A percentile compares a stretch with the other conserved stretches of the same genome.
Evolutionary conservation across 1,140 invertebrate species (phyloP).

Genomic region (Drosophila grimshawi): DNA sequence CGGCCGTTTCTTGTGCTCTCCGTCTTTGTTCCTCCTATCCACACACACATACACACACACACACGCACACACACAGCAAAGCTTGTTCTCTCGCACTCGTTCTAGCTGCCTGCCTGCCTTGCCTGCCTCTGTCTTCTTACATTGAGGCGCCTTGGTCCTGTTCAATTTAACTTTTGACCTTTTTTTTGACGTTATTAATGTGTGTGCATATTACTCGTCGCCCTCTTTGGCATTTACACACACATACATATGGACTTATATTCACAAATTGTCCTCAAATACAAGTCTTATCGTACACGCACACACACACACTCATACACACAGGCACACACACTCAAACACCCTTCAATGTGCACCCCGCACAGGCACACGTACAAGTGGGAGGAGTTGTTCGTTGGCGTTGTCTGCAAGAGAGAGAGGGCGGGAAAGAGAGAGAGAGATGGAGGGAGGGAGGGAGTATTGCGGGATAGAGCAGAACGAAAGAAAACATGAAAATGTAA

Average conservation of each 20-base stretch:
- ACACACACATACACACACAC: conserved; percentile 20
- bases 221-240: conserved; percentile 64
- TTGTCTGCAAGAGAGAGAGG: conserved; percentile 38
- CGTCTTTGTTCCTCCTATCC: conserved; percentile 43
- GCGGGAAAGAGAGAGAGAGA: conserved; percentile 13
- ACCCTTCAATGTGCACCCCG: conserved; percentile 70
- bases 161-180: conserved; percentile 72
- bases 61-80: too few species aligned
- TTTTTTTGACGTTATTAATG: conserved; percentile 73
- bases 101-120: conserved; percentile 15
- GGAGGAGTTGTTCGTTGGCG: conserved; percentile 65
- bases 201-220: conserved; percentile 66
- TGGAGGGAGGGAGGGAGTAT: neutral
- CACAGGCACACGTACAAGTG: conserved; percentile 75
- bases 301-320: conserved; percentile 39
- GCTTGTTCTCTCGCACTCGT: conserved; percentile 16
- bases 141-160: conserved; percentile 56
- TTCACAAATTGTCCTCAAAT: conserved; percentile 52
- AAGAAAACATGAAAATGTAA: conserved; percentile 64
- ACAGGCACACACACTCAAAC: conserved; percentile 46
- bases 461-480: conserved; percentile 35
- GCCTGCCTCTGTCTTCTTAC: conserved; percentile 51
- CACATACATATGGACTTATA: conserved; percentile 38
- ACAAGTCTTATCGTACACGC: conserved; percentile 68
- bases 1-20: conserved; percentile 26